These are phyloP conservation scores for Crotalus horridus DNA, from an alignment of 2,113 vertebrate species.

Conservation along the genomic window DNA sequence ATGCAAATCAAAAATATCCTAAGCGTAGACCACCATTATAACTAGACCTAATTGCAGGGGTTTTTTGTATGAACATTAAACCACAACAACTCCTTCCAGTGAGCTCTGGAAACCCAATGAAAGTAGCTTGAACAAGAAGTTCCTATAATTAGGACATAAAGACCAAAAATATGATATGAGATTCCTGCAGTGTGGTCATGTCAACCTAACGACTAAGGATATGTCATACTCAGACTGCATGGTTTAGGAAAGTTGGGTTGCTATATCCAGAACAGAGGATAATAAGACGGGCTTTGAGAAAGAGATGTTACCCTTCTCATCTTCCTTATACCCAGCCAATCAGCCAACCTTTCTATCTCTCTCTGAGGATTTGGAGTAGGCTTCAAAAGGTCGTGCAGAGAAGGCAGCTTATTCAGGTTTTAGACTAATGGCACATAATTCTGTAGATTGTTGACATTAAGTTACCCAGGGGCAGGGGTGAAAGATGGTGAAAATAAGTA, in stretches of 20 bases:
- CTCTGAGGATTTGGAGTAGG: background rate
- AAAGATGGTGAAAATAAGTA: background rate
- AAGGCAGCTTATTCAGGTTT: background rate
- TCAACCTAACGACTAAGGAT: background rate
- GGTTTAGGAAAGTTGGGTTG: background rate
- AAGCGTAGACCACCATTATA: background rate
- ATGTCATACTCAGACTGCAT: background rate
- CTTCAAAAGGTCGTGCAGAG: background rate
- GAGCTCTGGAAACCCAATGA: background rate
- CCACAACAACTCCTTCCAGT: background rate
- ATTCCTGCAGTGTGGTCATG: background rate
- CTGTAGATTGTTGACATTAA: background rate
- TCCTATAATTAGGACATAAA: background rate
- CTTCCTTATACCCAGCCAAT: background rate
- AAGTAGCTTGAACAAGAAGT: background rate
- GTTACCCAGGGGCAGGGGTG: fast-evolving
- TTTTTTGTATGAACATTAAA: background rate
- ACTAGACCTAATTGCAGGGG: background rate
- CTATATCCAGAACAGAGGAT: background rate
- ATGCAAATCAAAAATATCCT: background rate
- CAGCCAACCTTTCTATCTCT: background rate
- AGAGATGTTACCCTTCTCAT: background rate
- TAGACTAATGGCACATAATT: background rate
- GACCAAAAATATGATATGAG: background rate
- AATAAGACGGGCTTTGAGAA: background rate